Base-by-base conservation (phyloP, 2,888 invertebrate species). In the Micoletzkya japonica region DNA sequence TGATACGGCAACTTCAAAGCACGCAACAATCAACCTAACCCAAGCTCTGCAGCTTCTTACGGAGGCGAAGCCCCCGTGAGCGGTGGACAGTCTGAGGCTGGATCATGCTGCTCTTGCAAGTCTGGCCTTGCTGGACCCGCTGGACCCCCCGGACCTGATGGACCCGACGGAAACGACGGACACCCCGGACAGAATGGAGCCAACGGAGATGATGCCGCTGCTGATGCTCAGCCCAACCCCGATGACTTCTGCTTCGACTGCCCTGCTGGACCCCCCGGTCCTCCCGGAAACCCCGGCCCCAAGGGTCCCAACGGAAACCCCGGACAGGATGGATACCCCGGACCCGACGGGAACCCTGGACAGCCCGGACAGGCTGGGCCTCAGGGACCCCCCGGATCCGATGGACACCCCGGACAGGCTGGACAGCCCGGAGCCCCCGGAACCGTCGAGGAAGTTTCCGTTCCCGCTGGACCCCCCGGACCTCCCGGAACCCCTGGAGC, bases 291-390 rank as follows among this genome's bases (percentile, higher is more conserved):
- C 57, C 75, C 76, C 61, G 83, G 83, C 74, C 74, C 73, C 59
- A 77, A 79, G 70, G 82, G 82, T 74, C 74, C 75, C 52, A 77
- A 81, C 58, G 82, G 82, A 75, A 56, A 74, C 54, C 70, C 73
- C 60, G 79, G 79, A 54, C 57, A 61, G 30, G 72, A 73, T 37
- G 78, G 78, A 50, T 71, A 70, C 44, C 80, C 81, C 70, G 81
- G 81, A 26, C 73, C 76, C 69, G 72, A 76, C 37, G 76, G 70
- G 56, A 44, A 34, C 24, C 61, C 70, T 32, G 70, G 70, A 37
- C 59, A 63, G 37, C 52, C 56, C 54, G 79, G 79, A 71, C 72
- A 69, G 32, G 73, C 77, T 59, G 79, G 79, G 75, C 75, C 77
- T 60, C 74, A 73, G 61, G 79, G 79, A 72, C 72, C 74, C 24